Percentiles rank a stretch among this genome's conserved stretches.
These are phyloP conservation scores for Omphaloscelis lunosa DNA, from an alignment of 2,888 invertebrate species.

Conservation along the genomic window DNA sequence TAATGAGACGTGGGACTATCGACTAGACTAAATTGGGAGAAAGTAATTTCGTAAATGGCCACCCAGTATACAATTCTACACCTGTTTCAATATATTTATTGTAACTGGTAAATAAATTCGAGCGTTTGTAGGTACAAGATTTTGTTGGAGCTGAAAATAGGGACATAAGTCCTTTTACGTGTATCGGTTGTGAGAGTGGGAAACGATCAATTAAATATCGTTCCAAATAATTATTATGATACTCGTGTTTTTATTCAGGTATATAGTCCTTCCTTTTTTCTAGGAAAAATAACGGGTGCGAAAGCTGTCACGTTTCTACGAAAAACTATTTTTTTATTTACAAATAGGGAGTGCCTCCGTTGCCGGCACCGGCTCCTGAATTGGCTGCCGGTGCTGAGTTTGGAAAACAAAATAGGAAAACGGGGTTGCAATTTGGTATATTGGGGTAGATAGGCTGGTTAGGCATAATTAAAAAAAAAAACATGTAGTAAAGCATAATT, in stretches of 20 bases:
- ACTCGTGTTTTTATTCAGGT: not conserved
- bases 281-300: not conserved
- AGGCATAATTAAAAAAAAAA: too few relatives aligned
- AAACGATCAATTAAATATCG: constrained; percentile 22
- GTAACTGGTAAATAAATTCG: constrained; percentile 50
- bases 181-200: constrained; percentile 8
- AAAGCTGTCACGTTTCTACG: not conserved
- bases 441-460: too few relatives aligned
- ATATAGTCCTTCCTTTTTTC: not conserved
- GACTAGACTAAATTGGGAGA: constrained; percentile 68
- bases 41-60: constrained; percentile 75
- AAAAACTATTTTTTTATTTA: not conserved
- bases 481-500: too few relatives aligned
- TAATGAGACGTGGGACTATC: constrained; percentile 70
- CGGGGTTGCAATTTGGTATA: too few relatives aligned
- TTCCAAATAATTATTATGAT: constrained; percentile 7
- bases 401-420: too few relatives aligned
- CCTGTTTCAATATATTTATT: constrained; percentile 68
- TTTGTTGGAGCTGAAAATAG: constrained; percentile 35
- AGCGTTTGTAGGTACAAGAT: constrained; percentile 28
- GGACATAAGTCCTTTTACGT: constrained; percentile 38
- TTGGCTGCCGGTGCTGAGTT: too few relatives aligned
- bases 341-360: too few relatives aligned
- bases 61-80: constrained; percentile 71
- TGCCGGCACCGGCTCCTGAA: too few relatives aligned